These are phyloP conservation scores for Cromileptes altivelis DNA, from an alignment of 2,113 vertebrate species.

Conservation along the genomic window DNA sequence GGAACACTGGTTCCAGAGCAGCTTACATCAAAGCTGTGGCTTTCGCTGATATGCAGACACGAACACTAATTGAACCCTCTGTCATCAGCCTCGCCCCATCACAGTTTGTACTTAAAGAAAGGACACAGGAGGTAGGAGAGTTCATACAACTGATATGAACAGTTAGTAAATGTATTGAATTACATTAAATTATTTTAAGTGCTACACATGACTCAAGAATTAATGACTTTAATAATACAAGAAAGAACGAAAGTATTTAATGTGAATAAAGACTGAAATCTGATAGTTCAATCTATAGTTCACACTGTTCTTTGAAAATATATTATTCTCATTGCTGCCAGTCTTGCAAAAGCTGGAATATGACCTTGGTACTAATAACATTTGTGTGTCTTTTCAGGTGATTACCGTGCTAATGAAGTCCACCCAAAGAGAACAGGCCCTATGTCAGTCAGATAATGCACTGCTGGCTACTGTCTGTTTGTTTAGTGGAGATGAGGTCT, in stretches of 20 bases:
- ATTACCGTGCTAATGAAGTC: slow-evolving; percentile 89
- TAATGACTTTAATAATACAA: not conserved
- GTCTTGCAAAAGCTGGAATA: not conserved
- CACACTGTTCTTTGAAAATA: not conserved
- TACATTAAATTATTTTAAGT: no score
- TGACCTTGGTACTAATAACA: not conserved
- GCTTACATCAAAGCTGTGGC: slow-evolving; percentile 93
- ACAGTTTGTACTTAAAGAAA: slow-evolving; percentile 94
- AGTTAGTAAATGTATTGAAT: no score
- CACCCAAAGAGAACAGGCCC: slow-evolving; percentile 76
- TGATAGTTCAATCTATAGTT: not conserved
- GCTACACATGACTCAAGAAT: not conserved
- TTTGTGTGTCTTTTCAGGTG: slow-evolving; percentile 79
- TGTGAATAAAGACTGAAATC: not conserved
- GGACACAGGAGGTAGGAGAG: slow-evolving; percentile 88
- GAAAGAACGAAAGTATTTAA: no score
- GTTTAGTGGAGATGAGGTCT: slow-evolving; percentile 95
- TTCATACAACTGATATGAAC: not conserved
- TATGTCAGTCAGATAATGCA: slow-evolving; percentile 70
- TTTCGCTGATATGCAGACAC: slow-evolving; percentile 86
- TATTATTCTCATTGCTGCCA: not conserved
- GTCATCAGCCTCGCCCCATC: slow-evolving; percentile 90
- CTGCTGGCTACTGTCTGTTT: slow-evolving; percentile 89
- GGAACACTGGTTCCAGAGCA: slow-evolving; percentile 93
- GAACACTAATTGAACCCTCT: slow-evolving; percentile 83